phyloP scores from a whole-genome alignment of 2,113 vertebrate genomes.

The Antigone vipio region DNA sequence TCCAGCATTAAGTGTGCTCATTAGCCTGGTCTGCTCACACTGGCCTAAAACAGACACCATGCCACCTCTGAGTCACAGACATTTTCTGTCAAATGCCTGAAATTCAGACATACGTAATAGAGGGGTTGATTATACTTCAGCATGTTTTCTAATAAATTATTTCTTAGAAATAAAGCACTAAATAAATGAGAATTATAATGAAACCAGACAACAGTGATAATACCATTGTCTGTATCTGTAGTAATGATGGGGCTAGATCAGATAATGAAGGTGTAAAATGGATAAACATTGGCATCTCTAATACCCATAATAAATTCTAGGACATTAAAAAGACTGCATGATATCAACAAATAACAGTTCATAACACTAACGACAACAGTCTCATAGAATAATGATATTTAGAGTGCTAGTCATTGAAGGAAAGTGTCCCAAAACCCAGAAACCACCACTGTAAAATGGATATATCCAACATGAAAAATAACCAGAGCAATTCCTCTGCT shows the following conservation, averaged over 20 bases:
- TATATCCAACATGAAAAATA: constrained; percentile 5
- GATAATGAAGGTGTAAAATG: constrained; percentile 57
- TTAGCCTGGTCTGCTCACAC: not conserved
- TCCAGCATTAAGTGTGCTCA: not conserved
- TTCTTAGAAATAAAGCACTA: not conserved
- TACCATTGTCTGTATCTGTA: not conserved
- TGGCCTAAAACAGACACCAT: not conserved
- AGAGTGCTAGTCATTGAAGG: not conserved
- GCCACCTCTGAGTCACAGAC: not conserved
- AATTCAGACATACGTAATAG: not conserved
- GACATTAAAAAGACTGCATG: not conserved
- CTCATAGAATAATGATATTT: not conserved
- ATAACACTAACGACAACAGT: constrained; percentile 17
- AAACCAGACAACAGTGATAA: constrained; percentile 46
- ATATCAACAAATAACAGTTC: constrained; percentile 24
- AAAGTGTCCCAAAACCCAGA: constrained; percentile 2
- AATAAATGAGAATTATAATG: constrained; percentile 57
- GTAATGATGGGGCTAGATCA: not conserved
- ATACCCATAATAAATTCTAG: constrained; percentile 37
- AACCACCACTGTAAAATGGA: not conserved
- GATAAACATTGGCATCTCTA: constrained; percentile 24
- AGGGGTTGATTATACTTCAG: not conserved
- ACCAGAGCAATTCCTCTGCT: not conserved
- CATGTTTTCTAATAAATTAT: constrained; percentile 29
- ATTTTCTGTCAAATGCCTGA: not conserved